These are phyloP conservation scores for Biston stratarius DNA, from an alignment of 2,888 invertebrate species.

Conservation along the genomic window DNA sequence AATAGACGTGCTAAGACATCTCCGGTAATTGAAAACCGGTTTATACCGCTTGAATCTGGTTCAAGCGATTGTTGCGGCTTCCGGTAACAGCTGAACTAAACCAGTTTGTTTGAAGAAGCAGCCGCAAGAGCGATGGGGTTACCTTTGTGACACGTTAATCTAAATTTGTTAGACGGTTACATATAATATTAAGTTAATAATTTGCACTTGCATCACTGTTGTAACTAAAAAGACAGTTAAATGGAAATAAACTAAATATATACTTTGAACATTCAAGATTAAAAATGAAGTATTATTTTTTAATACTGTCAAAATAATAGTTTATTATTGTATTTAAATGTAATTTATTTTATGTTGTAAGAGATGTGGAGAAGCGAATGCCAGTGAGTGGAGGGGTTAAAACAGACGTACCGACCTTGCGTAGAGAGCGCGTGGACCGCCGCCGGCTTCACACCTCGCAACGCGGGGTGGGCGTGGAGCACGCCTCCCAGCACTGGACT, in stretches of 20 bases:
- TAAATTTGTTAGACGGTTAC: not conserved
- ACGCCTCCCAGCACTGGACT: conserved; percentile 79
- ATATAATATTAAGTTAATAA: too few species aligned
- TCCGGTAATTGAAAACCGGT: conserved; percentile 34
- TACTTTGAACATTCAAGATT: too few species aligned
- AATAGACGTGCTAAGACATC: conserved; percentile 10
- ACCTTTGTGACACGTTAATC: conserved; percentile 1
- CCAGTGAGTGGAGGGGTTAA: conserved; percentile 44
- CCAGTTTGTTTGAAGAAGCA: conserved; percentile 2
- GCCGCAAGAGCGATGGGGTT: conserved; percentile 9
- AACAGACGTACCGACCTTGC: conserved; percentile 84
- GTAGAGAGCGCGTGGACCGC: conserved; percentile 80
- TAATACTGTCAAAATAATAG: too few species aligned
- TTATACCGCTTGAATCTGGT: conserved; percentile 44
- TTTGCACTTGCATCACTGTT: too few species aligned
- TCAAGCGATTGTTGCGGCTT: conserved; percentile 42
- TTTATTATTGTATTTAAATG: too few species aligned
- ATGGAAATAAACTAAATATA: too few species aligned
- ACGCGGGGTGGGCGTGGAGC: conserved; percentile 88
- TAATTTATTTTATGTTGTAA: too few species aligned
- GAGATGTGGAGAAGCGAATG: too few species aligned
- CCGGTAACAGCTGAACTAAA: conserved; percentile 44
- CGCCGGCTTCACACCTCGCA: conserved; percentile 88
- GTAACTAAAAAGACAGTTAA: too few species aligned
- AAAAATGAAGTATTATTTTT: too few species aligned